Percentiles rank a stretch among this genome's conserved stretches.
phyloP scores from a whole-genome alignment of 1,140 invertebrate species.

The Sitophilus oryzae region DNA sequence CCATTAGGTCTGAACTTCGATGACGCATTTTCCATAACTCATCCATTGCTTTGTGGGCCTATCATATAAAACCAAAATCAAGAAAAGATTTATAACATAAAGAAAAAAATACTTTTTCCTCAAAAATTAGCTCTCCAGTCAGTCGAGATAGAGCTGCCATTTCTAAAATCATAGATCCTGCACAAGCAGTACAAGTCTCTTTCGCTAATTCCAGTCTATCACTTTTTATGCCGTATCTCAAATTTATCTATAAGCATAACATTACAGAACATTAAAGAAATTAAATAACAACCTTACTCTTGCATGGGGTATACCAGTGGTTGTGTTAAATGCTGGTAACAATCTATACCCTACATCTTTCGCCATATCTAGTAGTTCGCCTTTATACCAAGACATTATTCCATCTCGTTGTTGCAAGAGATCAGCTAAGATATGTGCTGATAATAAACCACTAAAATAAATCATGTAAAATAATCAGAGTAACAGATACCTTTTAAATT shows the following conservation, averaged over 20 bases:
- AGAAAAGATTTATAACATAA: not conserved
- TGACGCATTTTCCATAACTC: slow-evolving; percentile 92
- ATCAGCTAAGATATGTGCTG: slow-evolving; percentile 85
- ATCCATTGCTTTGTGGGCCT: slow-evolving; percentile 92
- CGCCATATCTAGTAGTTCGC: slow-evolving; percentile 84
- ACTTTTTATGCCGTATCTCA: slow-evolving; percentile 80
- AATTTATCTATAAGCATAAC: slow-evolving; percentile 67
- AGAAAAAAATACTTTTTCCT: slow-evolving; percentile 60
- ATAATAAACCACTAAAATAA: slow-evolving; percentile 73
- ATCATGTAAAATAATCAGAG: slow-evolving; percentile 14
- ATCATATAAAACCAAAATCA: not conserved
- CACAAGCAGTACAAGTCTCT: slow-evolving; percentile 96
- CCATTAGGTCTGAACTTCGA: slow-evolving; percentile 86
- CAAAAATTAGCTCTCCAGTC: slow-evolving; percentile 88
- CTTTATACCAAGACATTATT: slow-evolving; percentile 84
- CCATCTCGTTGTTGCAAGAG: slow-evolving; percentile 71
- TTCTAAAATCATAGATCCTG: slow-evolving; percentile 97
- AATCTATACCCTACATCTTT: slow-evolving; percentile 88
- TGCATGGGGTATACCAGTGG: slow-evolving; percentile 94
- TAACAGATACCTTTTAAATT: slow-evolving; percentile 37
- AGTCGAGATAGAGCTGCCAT: slow-evolving; percentile 92
- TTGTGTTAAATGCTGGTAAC: slow-evolving; percentile 94
- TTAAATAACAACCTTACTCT: slow-evolving; percentile 55
- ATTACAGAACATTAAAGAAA: slow-evolving; percentile 11
- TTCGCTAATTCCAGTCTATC: slow-evolving; percentile 65